Percentiles rank a stretch among this genome's conserved stretches.
phyloP scores from a whole-genome alignment of 2,888 invertebrate species.

The Dermolepida albohirtum region DNA sequence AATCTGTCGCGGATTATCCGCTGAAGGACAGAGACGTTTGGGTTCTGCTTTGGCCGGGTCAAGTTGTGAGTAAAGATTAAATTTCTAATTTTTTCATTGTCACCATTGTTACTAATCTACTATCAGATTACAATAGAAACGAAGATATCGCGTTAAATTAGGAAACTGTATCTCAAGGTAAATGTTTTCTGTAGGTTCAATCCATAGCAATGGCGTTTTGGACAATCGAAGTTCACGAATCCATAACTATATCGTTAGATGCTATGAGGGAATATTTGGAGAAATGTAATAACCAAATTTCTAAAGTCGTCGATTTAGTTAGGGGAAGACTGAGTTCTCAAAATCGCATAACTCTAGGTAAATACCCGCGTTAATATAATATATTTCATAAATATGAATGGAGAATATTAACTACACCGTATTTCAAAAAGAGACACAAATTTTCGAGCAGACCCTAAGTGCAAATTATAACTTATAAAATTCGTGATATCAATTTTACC shows the following conservation, averaged over 20 bases:
- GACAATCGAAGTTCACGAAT: constrained; percentile 89
- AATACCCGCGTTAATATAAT: no score
- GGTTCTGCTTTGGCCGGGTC: constrained; percentile 95
- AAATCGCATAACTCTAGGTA: constrained; percentile 88
- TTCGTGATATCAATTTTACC: no score
- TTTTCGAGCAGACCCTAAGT: no score
- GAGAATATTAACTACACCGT: no score
- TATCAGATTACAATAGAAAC: no score
- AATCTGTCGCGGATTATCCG: constrained; percentile 80
- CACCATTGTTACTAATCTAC: no score
- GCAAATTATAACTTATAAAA: no score
- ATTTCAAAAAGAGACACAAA: no score
- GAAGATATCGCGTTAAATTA: background rate
- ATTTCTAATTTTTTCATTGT: constrained; percentile 12
- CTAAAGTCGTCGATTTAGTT: constrained; percentile 85
- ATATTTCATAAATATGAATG: no score
- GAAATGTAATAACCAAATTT: constrained; percentile 81
- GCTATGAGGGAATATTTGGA: constrained; percentile 75
- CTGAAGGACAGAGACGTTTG: constrained; percentile 76
- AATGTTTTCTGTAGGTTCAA: constrained; percentile 70
- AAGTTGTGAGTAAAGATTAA: constrained; percentile 70
- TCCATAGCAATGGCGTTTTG: constrained; percentile 89
- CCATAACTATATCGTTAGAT: constrained; percentile 72
- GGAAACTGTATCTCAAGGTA: background rate
- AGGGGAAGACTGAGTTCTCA: constrained; percentile 87